phyloP scores from a whole-genome alignment of 2,888 invertebrate species.

The Cheilosia scutellata region DNA sequence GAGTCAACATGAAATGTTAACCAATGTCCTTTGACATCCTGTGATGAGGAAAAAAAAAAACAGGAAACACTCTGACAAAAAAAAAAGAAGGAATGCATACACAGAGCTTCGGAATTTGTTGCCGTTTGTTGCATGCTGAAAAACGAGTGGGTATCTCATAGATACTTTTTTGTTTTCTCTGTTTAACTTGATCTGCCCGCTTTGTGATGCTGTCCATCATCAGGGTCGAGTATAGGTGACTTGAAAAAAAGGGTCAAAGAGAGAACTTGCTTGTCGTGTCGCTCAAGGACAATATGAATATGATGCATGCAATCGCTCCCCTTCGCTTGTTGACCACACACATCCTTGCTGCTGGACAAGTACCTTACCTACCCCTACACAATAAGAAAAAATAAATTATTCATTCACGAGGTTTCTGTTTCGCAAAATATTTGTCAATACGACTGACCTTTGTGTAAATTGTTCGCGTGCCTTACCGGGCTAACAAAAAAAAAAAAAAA shows the following conservation, averaged over 20 bases:
- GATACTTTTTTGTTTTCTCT: conserved; percentile 34
- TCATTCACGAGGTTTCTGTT: conserved; percentile 42
- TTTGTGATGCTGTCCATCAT: conserved; percentile 54
- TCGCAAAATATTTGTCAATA: conserved; percentile 62
- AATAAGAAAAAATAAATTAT: conserved; percentile 57
- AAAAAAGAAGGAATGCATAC: conserved; percentile 29
- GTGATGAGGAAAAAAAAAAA: conserved; percentile 43
- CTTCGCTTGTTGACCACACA: conserved; percentile 63
- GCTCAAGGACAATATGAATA: conserved; percentile 46
- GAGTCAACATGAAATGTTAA: conserved; percentile 67
- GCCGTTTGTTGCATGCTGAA: conserved; percentile 28
- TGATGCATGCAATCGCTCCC: conserved; percentile 23
- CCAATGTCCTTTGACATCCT: conserved; percentile 75
- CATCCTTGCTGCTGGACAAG: conserved; percentile 30
- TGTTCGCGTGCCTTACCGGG: conserved; percentile 69
- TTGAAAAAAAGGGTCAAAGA: conserved; percentile 18
- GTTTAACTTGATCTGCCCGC: conserved; percentile 53
- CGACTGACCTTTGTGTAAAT: conserved; percentile 74
- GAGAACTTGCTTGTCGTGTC: conserved; percentile 30
- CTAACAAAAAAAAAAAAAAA: neutral
- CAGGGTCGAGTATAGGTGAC: conserved; percentile 39
- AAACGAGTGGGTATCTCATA: conserved; percentile 29
- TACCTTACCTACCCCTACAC: neutral
- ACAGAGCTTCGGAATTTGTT: conserved; percentile 35
- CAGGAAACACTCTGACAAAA: conserved; percentile 30